Conservation (phyloP, 2,113 vertebrate species). For the Calidris pugnax region DNA sequence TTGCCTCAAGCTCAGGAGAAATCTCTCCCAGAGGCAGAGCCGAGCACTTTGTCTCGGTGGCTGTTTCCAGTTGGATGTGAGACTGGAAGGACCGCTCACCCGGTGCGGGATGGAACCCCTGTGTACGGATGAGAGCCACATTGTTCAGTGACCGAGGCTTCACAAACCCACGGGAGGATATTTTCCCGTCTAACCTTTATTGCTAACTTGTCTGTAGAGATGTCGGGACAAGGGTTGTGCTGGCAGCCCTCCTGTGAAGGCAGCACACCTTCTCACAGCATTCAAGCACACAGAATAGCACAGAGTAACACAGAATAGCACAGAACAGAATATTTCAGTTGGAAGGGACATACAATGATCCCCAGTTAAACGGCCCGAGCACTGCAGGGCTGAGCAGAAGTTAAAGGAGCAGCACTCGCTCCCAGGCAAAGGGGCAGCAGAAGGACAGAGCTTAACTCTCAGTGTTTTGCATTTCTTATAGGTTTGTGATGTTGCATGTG, state of each 20-base stretch:
- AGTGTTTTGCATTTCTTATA: not conserved
- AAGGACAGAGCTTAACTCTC: not conserved
- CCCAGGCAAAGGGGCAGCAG: not conserved
- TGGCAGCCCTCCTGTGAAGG: not conserved
- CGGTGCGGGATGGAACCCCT: fast-evolving
- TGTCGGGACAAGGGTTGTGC: not conserved
- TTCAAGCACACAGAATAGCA: not conserved
- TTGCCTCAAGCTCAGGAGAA: not conserved
- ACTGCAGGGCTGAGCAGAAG: not conserved
- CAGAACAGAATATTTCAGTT: not conserved
- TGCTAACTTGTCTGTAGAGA: not conserved
- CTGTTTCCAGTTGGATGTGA: not conserved
- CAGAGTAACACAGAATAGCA: not conserved
- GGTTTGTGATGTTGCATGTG: not conserved
- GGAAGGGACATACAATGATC: not conserved
- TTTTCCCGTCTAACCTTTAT: no score
- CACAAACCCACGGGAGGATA: not conserved
- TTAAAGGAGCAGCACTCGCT: not conserved
- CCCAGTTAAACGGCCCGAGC: not conserved
- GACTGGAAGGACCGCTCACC: not conserved
- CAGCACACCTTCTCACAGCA: not conserved
- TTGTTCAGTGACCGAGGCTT: not conserved
- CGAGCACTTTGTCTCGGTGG: fast-evolving
- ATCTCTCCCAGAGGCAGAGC: not conserved
- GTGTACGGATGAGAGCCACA: not conserved